These are phyloP conservation scores for Geotrupes spiniger DNA, from an alignment of 2,888 invertebrate genomes.

Conservation along the genomic window DNA sequence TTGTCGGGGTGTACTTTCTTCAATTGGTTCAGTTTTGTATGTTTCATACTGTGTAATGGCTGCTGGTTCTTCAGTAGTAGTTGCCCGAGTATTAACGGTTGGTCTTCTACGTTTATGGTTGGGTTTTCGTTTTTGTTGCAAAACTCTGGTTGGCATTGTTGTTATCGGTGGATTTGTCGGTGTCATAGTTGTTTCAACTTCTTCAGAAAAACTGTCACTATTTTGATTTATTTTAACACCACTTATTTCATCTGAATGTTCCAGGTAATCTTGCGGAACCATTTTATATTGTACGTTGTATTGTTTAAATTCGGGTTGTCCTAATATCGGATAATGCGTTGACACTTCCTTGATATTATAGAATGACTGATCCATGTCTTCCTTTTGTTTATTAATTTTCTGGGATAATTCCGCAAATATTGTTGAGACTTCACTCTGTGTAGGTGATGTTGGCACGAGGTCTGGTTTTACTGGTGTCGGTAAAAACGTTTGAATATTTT, in stretches of 20 bases:
- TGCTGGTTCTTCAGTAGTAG: slow-evolving; percentile 19
- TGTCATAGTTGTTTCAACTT: slow-evolving; percentile 21
- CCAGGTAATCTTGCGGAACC: slow-evolving; percentile 8
- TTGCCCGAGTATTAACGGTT: slow-evolving; percentile 25
- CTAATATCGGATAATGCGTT: slow-evolving; percentile 48
- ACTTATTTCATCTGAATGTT: slow-evolving; percentile 26
- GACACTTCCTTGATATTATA: slow-evolving; percentile 49
- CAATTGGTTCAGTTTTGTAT: slow-evolving; percentile 34
- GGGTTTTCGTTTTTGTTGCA: slow-evolving; percentile 24
- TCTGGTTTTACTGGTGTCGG: slow-evolving; percentile 47
- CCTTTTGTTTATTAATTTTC: slow-evolving; percentile 34
- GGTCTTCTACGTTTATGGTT: slow-evolving; percentile 28
- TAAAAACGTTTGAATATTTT: slow-evolving; percentile 37
- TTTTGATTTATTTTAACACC: slow-evolving; percentile 18
- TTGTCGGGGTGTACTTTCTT: slow-evolving; percentile 25
- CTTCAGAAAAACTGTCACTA: not conserved
- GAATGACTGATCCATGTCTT: slow-evolving; percentile 31
- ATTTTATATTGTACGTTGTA: slow-evolving; percentile 20
- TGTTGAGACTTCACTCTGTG: slow-evolving; percentile 46
- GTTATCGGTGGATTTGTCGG: slow-evolving; percentile 18
- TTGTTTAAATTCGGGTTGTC: slow-evolving; percentile 31
- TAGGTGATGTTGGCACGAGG: slow-evolving; percentile 43
- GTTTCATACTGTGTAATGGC: slow-evolving; percentile 33
- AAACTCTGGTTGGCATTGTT: slow-evolving; percentile 17
- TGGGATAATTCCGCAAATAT: slow-evolving; percentile 44